Evolutionary conservation across 1,140 invertebrate species (phyloP).

Genomic region (Vanessa tameamea): DNA sequence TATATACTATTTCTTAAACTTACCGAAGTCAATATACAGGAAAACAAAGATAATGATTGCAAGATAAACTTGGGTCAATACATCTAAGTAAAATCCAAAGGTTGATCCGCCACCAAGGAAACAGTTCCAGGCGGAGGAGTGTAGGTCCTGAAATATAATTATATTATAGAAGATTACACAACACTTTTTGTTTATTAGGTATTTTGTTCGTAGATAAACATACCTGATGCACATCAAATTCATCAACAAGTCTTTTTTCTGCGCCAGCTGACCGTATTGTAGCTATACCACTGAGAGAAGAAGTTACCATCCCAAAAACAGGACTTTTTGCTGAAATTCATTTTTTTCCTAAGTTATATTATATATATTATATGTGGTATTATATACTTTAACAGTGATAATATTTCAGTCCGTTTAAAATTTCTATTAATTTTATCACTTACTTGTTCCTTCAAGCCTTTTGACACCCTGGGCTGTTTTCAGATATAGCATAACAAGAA

Average conservation of each 20-base stretch:
- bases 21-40: conserved; percentile 71
- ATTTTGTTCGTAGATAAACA: too few species aligned
- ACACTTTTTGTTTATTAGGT: not conserved
- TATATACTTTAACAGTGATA: not conserved
- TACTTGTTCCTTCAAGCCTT: conserved; percentile 91
- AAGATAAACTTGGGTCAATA: conserved; percentile 67
- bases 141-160: conserved; percentile 62
- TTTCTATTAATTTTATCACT: conserved; percentile 40
- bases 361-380: not conserved
- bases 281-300: conserved; percentile 87
- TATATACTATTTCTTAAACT: conserved; percentile 25
- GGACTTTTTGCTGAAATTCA: conserved; percentile 85
- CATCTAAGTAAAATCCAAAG: conserved; percentile 73
- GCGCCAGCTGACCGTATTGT: conserved; percentile 87
- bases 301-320: conserved; percentile 89
- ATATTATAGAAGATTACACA: conserved; percentile 1
- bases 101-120: conserved; percentile 60
- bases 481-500: conserved; percentile 88
- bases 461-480: conserved; percentile 92
- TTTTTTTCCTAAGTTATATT: too few species aligned
- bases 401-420: not conserved
- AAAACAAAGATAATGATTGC: conserved; percentile 71
- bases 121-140: conserved; percentile 72
- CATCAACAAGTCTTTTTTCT: conserved; percentile 83
- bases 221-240: conserved; percentile 85